These are phyloP conservation scores for Aleiodes alternator DNA, from an alignment of 2,888 invertebrate genomes.

Conservation along the genomic window DNA sequence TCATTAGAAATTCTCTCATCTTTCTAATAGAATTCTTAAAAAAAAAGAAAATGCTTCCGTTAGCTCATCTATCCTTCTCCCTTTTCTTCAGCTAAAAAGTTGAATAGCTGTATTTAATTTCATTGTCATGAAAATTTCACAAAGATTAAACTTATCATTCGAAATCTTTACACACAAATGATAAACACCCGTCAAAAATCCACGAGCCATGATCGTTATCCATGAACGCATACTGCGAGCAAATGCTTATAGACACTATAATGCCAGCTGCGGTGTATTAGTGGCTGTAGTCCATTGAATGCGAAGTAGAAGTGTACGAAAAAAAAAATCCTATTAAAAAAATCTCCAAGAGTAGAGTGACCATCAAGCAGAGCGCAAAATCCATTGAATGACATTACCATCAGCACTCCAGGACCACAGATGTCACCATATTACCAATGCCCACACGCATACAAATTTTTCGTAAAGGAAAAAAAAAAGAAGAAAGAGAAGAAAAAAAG, in stretches of 20 bases:
- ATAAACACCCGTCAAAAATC: conserved; percentile 37
- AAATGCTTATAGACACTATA: conserved; percentile 1
- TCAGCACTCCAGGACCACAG: conserved; percentile 52
- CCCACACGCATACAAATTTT: conserved; percentile 22
- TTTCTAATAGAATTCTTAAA: too few species aligned
- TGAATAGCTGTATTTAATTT: neutral
- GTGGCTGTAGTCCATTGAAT: conserved; percentile 8
- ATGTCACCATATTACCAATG: conserved; percentile 56
- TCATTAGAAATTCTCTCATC: too few species aligned
- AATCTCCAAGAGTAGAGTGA: conserved; percentile 56
- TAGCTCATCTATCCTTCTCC: too few species aligned
- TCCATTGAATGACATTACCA: conserved; percentile 20
- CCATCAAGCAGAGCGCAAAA: conserved; percentile 51
- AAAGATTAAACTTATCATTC: conserved; percentile 15
- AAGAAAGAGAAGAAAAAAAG: neutral
- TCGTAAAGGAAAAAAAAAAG: neutral
- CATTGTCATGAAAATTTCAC: conserved; percentile 1
- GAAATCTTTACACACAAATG: conserved; percentile 33
- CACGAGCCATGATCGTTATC: conserved; percentile 47
- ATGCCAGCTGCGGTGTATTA: conserved; percentile 46
- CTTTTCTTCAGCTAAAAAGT: too few species aligned
- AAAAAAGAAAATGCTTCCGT: too few species aligned
- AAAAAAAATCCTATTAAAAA: conserved; percentile 59
- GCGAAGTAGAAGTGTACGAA: neutral
- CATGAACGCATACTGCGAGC: conserved; percentile 5